A percentile compares a stretch with the other conserved stretches of the same genome.
phyloP scores from a whole-genome alignment of 2,113 vertebrate species.

The Plestiodon gilberti region DNA sequence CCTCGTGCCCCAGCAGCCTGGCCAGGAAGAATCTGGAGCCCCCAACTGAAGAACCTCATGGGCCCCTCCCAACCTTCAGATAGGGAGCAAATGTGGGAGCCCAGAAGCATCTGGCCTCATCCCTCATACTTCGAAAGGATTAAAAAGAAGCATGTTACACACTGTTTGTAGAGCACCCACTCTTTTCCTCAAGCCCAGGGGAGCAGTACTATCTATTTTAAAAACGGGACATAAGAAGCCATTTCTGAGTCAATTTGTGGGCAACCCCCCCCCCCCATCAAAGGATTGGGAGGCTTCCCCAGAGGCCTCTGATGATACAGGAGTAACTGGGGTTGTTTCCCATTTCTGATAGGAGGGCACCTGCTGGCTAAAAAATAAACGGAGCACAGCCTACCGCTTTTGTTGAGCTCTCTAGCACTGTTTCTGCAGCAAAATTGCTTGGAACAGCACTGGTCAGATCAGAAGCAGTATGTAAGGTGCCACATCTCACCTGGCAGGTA shows the following conservation, averaged over 20 bases:
- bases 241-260: too few species aligned
- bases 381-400: not conserved
- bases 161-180: not conserved
- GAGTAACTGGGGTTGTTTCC: not conserved
- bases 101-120: not conserved
- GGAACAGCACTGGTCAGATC: not conserved
- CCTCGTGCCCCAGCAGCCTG: not conserved
- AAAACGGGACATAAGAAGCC: too few species aligned
- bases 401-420: not conserved
- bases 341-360: not conserved
- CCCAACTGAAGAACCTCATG: not conserved
- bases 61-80: not conserved
- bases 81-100: not conserved
- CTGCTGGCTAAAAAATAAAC: not conserved
- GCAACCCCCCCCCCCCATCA: too few species aligned
- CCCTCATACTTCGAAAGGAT: not conserved
- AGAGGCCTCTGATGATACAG: not conserved
- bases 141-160: not conserved
- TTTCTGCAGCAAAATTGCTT: not conserved
- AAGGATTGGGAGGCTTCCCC: not conserved
- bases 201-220: too few species aligned
- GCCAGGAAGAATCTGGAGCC: not conserved
- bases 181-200: not conserved
- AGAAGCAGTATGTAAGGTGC: too few species aligned
- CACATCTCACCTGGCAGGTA: too few species aligned